These are phyloP conservation scores for Nasalis larvatus DNA, from an alignment of 2,113 vertebrate species.

Conservation along the genomic window DNA sequence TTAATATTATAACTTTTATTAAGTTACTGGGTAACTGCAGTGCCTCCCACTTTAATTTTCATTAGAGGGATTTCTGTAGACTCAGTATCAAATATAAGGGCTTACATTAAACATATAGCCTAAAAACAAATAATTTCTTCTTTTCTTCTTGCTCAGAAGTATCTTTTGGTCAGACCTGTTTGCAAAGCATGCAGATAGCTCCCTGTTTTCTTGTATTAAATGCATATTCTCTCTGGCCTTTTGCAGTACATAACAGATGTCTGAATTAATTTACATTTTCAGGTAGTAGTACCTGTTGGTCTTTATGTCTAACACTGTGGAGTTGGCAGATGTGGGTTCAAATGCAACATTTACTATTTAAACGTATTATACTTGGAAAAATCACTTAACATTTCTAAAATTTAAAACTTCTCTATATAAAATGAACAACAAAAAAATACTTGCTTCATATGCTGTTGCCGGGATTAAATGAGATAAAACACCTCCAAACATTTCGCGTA, in stretches of 20 bases:
- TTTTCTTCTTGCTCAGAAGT: background rate
- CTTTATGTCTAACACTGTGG: background rate
- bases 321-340: background rate
- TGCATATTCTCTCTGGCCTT: background rate
- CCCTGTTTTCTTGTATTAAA: background rate
- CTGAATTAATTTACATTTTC: background rate
- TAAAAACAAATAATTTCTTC: background rate
- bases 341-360: background rate
- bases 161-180: background rate
- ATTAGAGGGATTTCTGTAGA: background rate
- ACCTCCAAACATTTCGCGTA: background rate
- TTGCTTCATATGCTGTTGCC: background rate
- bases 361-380: background rate
- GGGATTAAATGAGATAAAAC: constrained; percentile 1
- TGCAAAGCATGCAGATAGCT: background rate
- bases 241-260: background rate
- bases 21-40: background rate
- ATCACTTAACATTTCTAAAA: background rate
- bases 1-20: constrained; percentile 55
- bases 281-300: background rate
- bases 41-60: background rate
- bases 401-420: background rate
- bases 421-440: background rate
- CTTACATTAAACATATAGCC: background rate
- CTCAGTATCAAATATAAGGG: background rate